A percentile compares a stretch with the other conserved stretches of the same genome.
Conservation (phyloP, 2,797 vertebrate genomes). For the Neostethus bicornis region DNA sequence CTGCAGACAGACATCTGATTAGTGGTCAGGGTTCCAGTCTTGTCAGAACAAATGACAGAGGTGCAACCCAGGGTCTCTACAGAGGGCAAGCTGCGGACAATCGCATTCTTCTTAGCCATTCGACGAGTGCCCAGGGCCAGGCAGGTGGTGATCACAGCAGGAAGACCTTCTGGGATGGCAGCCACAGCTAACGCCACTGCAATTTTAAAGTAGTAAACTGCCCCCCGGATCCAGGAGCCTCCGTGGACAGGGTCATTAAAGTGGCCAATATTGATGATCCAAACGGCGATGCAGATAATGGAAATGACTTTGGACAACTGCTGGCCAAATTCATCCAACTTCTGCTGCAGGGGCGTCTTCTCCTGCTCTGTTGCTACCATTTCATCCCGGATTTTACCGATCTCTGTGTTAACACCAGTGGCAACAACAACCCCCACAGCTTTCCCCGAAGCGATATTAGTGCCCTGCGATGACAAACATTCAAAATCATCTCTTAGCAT, state of each 20-base stretch:
- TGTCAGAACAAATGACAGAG: conserved; percentile 97
- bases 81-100: conserved; percentile 93
- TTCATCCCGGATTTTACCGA: conserved; percentile 97
- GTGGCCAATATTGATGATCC: conserved; percentile 98
- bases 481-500: conserved; percentile 17
- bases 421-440: conserved; percentile 94
- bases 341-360: conserved; percentile 95
- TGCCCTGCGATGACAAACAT: conserved; percentile 82
- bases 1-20: conserved; percentile 99
- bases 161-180: conserved; percentile 94
- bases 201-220: conserved; percentile 98
- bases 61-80: conserved; percentile 97
- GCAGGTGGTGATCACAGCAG: conserved; percentile 97
- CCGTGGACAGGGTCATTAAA: conserved; percentile 97
- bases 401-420: conserved; percentile 93
- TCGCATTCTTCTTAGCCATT: conserved; percentile 98
- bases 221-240: conserved; percentile 97
- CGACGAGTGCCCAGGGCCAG: conserved; percentile 94
- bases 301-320: conserved; percentile 98
- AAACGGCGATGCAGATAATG: conserved; percentile 95
- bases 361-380: conserved; percentile 98
- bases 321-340: conserved; percentile 95
- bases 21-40: conserved; percentile 95
- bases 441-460: conserved; percentile 95
- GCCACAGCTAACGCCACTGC: conserved; percentile 95